Evolutionary conservation across 2,888 invertebrate genomes (phyloP).

Genomic region (Shargacucullia verbasci): DNA sequence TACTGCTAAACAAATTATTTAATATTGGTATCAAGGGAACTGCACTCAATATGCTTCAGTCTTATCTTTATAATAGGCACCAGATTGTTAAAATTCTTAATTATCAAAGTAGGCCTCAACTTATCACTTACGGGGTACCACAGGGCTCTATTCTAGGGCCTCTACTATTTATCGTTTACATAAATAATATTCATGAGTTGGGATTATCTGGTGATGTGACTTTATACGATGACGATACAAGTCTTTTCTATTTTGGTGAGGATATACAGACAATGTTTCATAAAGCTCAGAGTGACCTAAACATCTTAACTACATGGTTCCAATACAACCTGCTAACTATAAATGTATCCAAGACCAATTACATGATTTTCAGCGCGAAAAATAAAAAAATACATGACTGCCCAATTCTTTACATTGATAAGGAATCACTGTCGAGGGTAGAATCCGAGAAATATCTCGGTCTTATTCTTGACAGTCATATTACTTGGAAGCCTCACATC

Average conservation of each 20-base stretch:
- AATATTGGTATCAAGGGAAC: background rate
- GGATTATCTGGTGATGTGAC: background rate
- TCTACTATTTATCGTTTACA: background rate
- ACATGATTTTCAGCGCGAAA: slow-evolving; percentile 1
- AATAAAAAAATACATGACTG: background rate
- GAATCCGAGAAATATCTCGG: slow-evolving; percentile 1
- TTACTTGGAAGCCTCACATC: background rate
- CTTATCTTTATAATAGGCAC: background rate
- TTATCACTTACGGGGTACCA: background rate
- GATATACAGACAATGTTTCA: background rate
- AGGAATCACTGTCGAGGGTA: background rate
- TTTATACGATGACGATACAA: background rate
- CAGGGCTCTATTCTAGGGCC: background rate
- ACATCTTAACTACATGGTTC: background rate
- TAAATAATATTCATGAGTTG: slow-evolving; percentile 2
- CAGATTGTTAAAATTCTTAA: slow-evolving; percentile 3
- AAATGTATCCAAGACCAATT: background rate
- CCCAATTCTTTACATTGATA: background rate
- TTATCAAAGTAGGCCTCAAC: background rate
- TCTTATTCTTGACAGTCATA: background rate
- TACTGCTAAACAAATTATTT: background rate
- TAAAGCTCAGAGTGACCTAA: background rate
- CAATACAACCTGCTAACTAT: background rate
- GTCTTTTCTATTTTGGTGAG: background rate
- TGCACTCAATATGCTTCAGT: background rate